Conservation (phyloP, 2,113 vertebrate genomes). For the Halichoerus grypus region DNA sequence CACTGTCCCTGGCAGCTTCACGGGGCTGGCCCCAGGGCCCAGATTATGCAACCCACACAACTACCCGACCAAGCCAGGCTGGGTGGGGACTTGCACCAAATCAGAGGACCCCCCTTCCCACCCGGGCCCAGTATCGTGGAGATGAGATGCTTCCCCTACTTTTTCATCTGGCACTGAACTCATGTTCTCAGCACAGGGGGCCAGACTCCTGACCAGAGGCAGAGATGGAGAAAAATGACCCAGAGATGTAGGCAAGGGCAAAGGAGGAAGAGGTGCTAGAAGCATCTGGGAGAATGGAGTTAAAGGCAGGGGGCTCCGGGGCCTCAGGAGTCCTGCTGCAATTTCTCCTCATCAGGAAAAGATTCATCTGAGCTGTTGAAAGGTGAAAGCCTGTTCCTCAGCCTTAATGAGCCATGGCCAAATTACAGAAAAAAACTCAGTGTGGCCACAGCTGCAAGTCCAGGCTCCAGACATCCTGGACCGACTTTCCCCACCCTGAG, state of each 20-base stretch:
- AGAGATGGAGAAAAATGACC: neutral
- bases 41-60: constrained; percentile 79
- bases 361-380: constrained; percentile 42
- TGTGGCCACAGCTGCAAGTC: neutral
- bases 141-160: neutral
- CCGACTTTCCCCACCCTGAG: neutral
- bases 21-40: constrained; percentile 77
- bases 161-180: neutral
- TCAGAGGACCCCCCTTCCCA: constrained; percentile 36
- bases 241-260: neutral
- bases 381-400: constrained; percentile 59
- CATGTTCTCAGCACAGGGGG: neutral
- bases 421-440: neutral
- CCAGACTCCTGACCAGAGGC: constrained; percentile 46
- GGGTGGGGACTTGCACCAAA: constrained; percentile 55
- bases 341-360: constrained; percentile 61
- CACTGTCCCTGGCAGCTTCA: constrained; percentile 80
- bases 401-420: constrained; percentile 42
- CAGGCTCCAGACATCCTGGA: neutral
- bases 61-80: constrained; percentile 67
- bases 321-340: constrained; percentile 30
- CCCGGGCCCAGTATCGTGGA: neutral
- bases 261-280: neutral
- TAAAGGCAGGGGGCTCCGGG: neutral
- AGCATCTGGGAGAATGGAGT: neutral